phyloP scores from a whole-genome alignment of 2,888 invertebrate species.

The Leptinotarsa haldemani region DNA sequence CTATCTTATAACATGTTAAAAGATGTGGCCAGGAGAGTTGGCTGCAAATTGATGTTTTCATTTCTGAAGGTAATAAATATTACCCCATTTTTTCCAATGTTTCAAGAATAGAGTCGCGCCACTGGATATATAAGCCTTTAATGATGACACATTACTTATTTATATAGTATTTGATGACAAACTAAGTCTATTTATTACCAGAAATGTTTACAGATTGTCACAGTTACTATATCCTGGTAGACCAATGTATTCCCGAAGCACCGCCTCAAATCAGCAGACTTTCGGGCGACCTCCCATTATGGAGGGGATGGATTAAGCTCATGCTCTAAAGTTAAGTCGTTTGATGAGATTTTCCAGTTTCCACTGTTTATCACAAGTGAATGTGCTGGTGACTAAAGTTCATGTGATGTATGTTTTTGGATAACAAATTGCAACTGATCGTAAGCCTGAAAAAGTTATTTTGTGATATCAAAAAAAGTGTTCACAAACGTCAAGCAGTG shows the following conservation, averaged over 20 bases:
- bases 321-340: constrained; percentile 29
- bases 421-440: not conserved
- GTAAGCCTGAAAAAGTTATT: not conserved
- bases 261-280: constrained; percentile 50
- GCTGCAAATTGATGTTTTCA: too few species aligned
- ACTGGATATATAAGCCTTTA: constrained; percentile 58
- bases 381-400: constrained; percentile 1
- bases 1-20: too few species aligned
- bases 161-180: constrained; percentile 58
- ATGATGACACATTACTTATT: constrained; percentile 64
- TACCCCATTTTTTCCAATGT: not conserved
- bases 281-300: constrained; percentile 44
- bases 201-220: constrained; percentile 64
- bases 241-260: constrained; percentile 49
- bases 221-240: constrained; percentile 55
- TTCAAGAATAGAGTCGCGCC: constrained; percentile 13
- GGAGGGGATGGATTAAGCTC: constrained; percentile 18
- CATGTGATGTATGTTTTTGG: not conserved
- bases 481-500: not conserved
- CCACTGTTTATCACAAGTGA: constrained; percentile 7
- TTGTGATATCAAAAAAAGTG: not conserved
- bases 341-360: constrained; percentile 29
- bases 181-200: constrained; percentile 60
- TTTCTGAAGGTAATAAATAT: not conserved
- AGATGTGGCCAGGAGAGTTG: too few species aligned